phyloP scores from a whole-genome alignment of 2,888 invertebrate genomes.

The Arrhopalites spinosus region DNA sequence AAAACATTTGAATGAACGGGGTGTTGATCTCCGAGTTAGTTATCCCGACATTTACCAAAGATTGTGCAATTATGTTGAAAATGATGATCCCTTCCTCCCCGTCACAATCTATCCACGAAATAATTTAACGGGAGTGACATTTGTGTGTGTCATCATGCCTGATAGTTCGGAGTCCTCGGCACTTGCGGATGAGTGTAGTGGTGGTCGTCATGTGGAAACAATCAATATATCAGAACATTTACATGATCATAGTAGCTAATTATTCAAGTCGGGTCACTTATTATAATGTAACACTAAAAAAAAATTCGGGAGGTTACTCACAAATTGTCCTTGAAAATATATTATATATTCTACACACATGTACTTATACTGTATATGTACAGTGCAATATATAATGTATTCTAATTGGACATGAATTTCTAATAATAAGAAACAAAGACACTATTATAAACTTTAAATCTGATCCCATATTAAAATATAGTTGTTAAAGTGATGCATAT shows the following conservation, averaged over 20 bases:
- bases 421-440: background rate
- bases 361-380: background rate
- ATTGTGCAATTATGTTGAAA: constrained; percentile 79
- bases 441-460: too few species aligned
- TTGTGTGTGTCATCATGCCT: constrained; percentile 90
- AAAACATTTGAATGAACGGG: constrained; percentile 75
- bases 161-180: constrained; percentile 64
- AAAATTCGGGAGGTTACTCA: background rate
- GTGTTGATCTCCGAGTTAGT: constrained; percentile 80
- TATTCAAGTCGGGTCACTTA: too few species aligned
- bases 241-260: too few species aligned
- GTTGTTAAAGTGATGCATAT: too few species aligned
- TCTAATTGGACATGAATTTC: background rate
- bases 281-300: too few species aligned
- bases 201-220: constrained; percentile 22
- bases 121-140: constrained; percentile 76
- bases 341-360: background rate
- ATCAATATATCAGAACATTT: constrained; percentile 15
- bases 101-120: constrained; percentile 87
- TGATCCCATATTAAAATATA: too few species aligned
- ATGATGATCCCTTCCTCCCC: constrained; percentile 78
- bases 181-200: background rate
- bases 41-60: constrained; percentile 86
- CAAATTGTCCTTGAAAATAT: background rate
- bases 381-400: background rate